Base-by-base conservation (phyloP, 2,797 vertebrate genomes). In the Enteromius unitaeniatus region DNA sequence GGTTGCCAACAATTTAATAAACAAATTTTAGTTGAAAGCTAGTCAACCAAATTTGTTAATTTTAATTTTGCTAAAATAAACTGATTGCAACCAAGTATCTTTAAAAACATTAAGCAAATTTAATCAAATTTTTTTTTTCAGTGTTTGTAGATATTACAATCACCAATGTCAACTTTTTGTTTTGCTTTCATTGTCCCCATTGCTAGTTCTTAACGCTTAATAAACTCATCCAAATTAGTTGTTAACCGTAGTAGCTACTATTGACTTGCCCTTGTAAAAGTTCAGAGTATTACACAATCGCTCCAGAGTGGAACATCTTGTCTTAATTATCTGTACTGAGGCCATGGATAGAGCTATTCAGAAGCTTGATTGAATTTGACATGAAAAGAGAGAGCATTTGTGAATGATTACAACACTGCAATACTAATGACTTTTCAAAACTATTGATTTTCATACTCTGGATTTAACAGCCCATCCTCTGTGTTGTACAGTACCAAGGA, bases 281-380 rank as follows among this genome's bases (percentile, higher is more conserved):
- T 91, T 92, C 90, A 90, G 88, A 90, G 90, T 88, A 91, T 91
- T 85, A 86, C 86, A 91, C 94, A 95, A 94, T 94, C 94, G 94
- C 93, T 87, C 90, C 87, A 89, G 88, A 92, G 86, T 83, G 87
- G 90, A 95, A 94, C 92, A 93, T 74, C 89, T 88, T 92, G 92
- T 93, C 91, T 94, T 95, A 95, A 95, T 96, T 95, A 95, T 94
- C 92, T 93, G 88, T 84, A 90, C 85, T 85, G 91, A 91, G 93
- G 91, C 90, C 89, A 89, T 86, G 69, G 62, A 85, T 89, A 85
- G 88, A 88, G 79, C 90, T 89, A 88, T 93, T 89, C 89, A 86
- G 90, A 92, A 86, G 88, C 88, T 89, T 95, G 93, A 93, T 93
- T 94, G 92, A 91, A 93, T 94, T 94, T 95, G 94, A 95, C 94